Evolutionary conservation across 1,140 invertebrate species (phyloP).

Genomic region (Caenorhabditis latens): DNA sequence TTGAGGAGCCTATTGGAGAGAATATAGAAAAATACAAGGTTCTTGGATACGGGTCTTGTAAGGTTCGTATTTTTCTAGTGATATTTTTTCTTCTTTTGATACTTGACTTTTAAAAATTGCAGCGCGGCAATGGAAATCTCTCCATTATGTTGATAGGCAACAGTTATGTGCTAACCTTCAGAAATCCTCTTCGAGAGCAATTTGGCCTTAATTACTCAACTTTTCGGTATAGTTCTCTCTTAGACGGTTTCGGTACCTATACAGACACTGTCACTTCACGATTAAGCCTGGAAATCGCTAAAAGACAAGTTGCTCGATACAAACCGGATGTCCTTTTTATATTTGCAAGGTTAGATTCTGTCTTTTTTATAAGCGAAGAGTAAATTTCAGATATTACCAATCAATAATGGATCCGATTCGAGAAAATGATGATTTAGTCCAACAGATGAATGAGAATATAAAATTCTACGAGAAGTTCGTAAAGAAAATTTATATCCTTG

Average conservation of each 20-base stretch:
- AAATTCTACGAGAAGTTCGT: background rate
- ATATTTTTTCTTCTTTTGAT: too few relatives aligned
- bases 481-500: background rate
- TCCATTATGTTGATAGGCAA: conserved; percentile 34
- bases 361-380: background rate
- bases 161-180: conserved; percentile 35
- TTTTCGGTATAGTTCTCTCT: background rate
- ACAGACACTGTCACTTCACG: too few relatives aligned
- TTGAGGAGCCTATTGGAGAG: background rate
- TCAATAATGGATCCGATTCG: background rate
- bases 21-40: background rate
- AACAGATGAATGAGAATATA: background rate
- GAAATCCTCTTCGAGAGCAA: background rate
- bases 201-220: background rate
- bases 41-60: background rate
- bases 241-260: background rate
- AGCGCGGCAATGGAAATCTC: conserved; percentile 2
- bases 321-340: conserved; percentile 38
- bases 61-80: background rate
- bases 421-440: background rate
- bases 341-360: background rate
- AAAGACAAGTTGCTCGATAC: background rate
- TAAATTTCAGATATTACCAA: background rate
- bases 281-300: background rate
- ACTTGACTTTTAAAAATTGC: background rate